A percentile compares a stretch with the other conserved stretches of the same genome.
Conservation (phyloP, 2,113 vertebrate species). For the Lycaon pictus region DNA sequence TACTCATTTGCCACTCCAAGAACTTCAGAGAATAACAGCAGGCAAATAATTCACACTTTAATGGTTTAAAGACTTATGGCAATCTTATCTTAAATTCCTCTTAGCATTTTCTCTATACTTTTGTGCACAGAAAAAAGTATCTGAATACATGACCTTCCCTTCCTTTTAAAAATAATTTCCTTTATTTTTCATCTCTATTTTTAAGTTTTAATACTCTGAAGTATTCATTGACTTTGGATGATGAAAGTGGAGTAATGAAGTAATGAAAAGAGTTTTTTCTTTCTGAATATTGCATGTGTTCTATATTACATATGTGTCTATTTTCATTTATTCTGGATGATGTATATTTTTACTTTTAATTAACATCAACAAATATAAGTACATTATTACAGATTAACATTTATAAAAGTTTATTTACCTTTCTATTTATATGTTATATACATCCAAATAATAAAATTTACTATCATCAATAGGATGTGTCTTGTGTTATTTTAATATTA, state of each 20-base stretch:
- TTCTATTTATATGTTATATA: neutral
- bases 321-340: constrained; percentile 49
- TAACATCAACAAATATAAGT: neutral
- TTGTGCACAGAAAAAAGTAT: neutral
- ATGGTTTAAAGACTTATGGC: neutral
- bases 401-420: neutral
- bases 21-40: neutral
- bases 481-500: constrained; percentile 56
- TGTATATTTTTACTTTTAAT: constrained; percentile 9
- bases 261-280: constrained; percentile 47
- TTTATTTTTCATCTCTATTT: neutral
- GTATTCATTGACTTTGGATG: neutral
- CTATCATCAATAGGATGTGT: neutral
- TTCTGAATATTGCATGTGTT: neutral
- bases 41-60: neutral
- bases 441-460: constrained; percentile 77
- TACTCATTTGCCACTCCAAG: neutral
- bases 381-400: neutral
- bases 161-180: neutral
- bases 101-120: neutral
- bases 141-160: neutral
- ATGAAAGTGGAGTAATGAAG: neutral
- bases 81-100: neutral
- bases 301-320: neutral
- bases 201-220: constrained; percentile 6